A percentile compares a stretch with the other conserved stretches of the same genome.
These are phyloP conservation scores for Thyatira batis DNA, from an alignment of 2,888 invertebrate genomes.

Conservation along the genomic window DNA sequence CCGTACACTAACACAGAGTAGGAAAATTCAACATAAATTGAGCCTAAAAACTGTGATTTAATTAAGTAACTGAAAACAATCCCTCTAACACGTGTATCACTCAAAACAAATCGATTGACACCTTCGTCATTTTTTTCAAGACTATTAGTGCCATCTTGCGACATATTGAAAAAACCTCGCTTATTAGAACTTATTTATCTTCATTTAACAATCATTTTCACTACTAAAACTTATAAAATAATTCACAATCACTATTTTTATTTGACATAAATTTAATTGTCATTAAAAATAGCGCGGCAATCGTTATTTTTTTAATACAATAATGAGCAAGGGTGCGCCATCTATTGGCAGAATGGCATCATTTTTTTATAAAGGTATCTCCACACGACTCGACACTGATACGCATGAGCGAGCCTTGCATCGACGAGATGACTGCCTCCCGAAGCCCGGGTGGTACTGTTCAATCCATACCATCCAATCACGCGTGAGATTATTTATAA, in stretches of 20 bases:
- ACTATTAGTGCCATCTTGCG: background rate
- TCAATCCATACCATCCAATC: conserved; percentile 30
- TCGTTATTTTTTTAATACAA: background rate
- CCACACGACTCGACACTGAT: background rate
- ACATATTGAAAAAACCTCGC: background rate
- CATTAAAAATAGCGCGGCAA: background rate
- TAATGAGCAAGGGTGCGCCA: conserved; percentile 13
- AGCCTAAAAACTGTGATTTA: too few species aligned
- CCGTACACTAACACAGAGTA: too few species aligned
- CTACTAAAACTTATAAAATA: background rate
- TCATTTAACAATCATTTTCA: background rate
- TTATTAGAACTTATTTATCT: background rate
- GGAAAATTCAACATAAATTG: too few species aligned
- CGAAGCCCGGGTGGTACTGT: conserved; percentile 8
- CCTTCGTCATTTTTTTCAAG: too few species aligned
- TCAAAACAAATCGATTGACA: too few species aligned
- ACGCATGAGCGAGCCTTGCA: background rate
- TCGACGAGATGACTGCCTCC: background rate
- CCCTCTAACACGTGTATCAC: too few species aligned
- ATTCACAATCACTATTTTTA: background rate
- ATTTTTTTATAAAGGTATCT: background rate
- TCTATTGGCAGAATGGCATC: conserved; percentile 16
- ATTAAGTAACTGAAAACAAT: too few species aligned
- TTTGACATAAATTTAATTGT: background rate
- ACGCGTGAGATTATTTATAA: conserved; percentile 37